A percentile compares a stretch with the other conserved stretches of the same genome.
Conservation (phyloP, 2,113 vertebrate genomes). For the Uropsilus gracilis region DNA sequence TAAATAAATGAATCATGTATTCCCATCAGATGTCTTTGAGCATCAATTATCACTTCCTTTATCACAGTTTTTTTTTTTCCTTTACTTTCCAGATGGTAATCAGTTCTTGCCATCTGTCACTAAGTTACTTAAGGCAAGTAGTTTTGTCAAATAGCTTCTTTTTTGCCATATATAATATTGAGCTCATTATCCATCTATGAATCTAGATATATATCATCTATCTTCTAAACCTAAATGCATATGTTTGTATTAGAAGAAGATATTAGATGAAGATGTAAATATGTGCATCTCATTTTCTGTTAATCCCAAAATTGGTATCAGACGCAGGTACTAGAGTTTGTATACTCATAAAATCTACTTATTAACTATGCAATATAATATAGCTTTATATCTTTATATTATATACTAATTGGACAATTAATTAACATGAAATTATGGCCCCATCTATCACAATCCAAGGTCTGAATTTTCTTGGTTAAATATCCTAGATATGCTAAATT, state of each 20-base stretch:
- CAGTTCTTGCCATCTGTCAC: neutral
- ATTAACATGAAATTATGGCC: neutral
- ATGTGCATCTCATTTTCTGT: neutral
- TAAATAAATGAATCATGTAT: neutral
- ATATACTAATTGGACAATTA: neutral
- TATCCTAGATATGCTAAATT: neutral
- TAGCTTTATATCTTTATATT: neutral
- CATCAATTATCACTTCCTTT: neutral
- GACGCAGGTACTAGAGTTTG: neutral
- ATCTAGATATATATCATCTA: neutral
- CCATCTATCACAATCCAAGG: neutral
- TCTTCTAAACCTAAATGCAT: neutral
- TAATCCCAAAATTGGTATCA: neutral
- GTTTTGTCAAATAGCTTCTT: neutral
- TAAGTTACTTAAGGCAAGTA: neutral
- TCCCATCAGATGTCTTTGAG: neutral
- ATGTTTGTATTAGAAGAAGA: too few species aligned
- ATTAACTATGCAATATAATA: neutral
- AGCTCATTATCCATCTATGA: neutral
- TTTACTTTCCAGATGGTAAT: neutral
- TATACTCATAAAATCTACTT: neutral
- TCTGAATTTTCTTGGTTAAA: neutral
- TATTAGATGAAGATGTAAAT: too few species aligned
- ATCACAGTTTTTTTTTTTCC: neutral
- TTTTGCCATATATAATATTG: neutral